Evolutionary conservation across 2,888 invertebrate species (phyloP).

Genomic region (Nesidiocoris tenuis): DNA sequence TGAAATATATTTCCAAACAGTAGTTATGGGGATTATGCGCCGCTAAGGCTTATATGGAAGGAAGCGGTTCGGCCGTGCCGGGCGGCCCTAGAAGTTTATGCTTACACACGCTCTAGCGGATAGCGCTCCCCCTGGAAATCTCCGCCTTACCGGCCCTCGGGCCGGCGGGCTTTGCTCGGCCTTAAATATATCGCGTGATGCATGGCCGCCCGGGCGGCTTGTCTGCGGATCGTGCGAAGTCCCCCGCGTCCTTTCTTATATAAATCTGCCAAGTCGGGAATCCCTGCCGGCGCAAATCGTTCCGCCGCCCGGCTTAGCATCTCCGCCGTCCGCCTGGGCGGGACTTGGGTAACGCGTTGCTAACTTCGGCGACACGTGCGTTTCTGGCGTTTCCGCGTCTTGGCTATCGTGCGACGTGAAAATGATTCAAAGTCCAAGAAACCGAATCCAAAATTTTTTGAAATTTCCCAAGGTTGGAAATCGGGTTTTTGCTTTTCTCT

Average conservation of each 20-base stretch:
- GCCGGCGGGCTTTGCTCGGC: neutral
- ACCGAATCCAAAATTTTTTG: too few species aligned
- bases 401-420: too few species aligned
- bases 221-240: neutral
- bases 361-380: too few species aligned
- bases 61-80: neutral
- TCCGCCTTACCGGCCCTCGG: neutral
- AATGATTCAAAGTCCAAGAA: too few species aligned
- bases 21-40: conserved; percentile 16
- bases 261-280: neutral
- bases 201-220: neutral
- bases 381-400: too few species aligned
- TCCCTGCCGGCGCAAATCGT: too few species aligned
- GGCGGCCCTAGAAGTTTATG: neutral
- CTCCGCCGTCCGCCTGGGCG: too few species aligned
- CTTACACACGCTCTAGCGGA: neutral
- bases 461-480: too few species aligned
- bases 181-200: neutral
- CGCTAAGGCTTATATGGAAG: conserved; percentile 3
- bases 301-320: too few species aligned
- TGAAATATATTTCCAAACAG: conserved; percentile 28
- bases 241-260: neutral
- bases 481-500: too few species aligned
- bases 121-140: neutral
- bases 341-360: too few species aligned